Evolutionary conservation across 2,888 invertebrate species (phyloP), one percentile per base, ranked within the genome.

Genomic region (Andrena haemorrhoa): DNA sequence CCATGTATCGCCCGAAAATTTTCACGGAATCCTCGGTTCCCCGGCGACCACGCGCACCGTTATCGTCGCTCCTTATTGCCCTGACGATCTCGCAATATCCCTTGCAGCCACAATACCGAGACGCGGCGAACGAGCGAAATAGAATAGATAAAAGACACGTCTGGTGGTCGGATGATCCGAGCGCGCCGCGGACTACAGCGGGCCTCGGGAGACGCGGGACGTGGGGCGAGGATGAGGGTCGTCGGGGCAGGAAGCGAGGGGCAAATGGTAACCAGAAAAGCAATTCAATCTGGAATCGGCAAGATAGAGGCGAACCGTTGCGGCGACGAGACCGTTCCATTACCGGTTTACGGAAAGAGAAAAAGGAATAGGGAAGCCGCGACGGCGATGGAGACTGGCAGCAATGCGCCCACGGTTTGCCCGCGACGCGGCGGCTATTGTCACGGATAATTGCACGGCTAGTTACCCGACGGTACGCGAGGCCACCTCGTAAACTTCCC

Each of bases 281-380:
- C 90, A 89, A 91, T 91, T 89, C 88, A 89, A 91, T 91, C 90
- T 87, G 89, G 84, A 68, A 91, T 90, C 88, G 88, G 89, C 82
- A 81, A 87, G 89, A 86, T 88, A 86, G 86, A 82, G 85, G 82
- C 83, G 84, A 84, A 87, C 83, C 83, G 86, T 89, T 86, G 85
- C 84, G 75, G 81, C 74, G 74, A 78, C 86, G 84, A 88, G 90
- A 87, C 88, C 89, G 88, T 90, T 91, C 88, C 85, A 91, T 91
- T 90, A 90, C 88, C 81, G 84, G 82, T 81, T 73, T 71, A 83
- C 70, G 72, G 73, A 69, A 73, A 74, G 83, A 79, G 78, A 82
- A 86, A 88, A 84, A 82, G 81, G 68, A 82, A 81, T 29, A 26
- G 51, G 29, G 68, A 72, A 73, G 70, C 61, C 35, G 74, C 29